Base-by-base conservation (phyloP, 2,888 invertebrate species). In the Eustalomyia histrio region DNA sequence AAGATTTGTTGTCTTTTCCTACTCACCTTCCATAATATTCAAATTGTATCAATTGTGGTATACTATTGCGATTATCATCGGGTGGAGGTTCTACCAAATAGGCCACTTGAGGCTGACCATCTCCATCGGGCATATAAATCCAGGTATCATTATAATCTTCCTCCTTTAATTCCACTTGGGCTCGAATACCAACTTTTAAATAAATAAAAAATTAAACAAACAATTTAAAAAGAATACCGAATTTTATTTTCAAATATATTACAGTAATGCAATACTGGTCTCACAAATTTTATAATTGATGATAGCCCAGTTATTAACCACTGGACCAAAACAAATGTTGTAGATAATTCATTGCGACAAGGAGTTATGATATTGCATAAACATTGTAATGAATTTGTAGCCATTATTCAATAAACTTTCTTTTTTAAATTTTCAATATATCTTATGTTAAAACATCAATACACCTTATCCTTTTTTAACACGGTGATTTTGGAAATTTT, bases 111-210 rank as follows among this genome's bases (percentile, higher is more conserved):
- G 89, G 87, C 2, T 88, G 86, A 5, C 90, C 91, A 81, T 89
- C 86, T 0, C 91, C 90, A 84, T 91, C 89, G 17, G 91, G 89
- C 90, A 91, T 90, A 74, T 90, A 91, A 60, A 91, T 88, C 90
- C 90, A 91, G 7, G 91, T 90, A 73, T 86, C 87, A 53, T 89
- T 90, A 83, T 91, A 91, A 71, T 90, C 88, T 75, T 90, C 88
- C 74, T 90, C 89, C 43, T 84, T 88, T 12, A 90, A 75, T 18
- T 86, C 87, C 47, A 89, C 86, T 72, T 90, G 87, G 8, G 86
- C 85, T 5, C 89, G 86, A 76, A 88, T 85, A 52, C 89, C 88
- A 85, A 88, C 88, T 88, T 60, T 33, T 24, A 63, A 17, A 35
- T 47, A 4, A 29, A n/a, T n/a, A 39, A 52, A 29, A 10, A 50